Conservation (phyloP, 2,113 vertebrate species). For the Gadus macrocephalus region DNA sequence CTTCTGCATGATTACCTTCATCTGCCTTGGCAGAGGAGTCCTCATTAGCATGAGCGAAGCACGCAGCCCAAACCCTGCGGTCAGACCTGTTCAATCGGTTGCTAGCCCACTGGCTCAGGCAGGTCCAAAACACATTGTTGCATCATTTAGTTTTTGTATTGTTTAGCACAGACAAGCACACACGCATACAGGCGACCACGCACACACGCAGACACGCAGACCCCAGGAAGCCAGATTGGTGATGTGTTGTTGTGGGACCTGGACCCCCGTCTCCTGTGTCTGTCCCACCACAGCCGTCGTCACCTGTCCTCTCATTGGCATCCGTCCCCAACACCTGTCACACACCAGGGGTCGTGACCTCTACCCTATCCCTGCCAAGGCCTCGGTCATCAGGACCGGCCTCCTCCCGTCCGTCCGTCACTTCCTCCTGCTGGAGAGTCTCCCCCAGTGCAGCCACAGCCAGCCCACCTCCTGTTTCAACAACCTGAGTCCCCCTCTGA, state of each 20-base stretch:
- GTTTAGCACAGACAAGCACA: not conserved
- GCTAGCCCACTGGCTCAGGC: no score
- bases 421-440: constrained; percentile 17
- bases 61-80: no score
- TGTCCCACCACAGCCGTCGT: constrained; percentile 28
- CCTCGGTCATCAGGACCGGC: constrained; percentile 27
- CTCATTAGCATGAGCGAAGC: constrained; percentile 42
- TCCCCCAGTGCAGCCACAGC: constrained; percentile 44
- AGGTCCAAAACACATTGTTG: no score
- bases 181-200: constrained; percentile 10
- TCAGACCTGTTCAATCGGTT: no score
- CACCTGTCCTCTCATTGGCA: constrained; percentile 35
- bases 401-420: constrained; percentile 40
- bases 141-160: no score
- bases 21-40: constrained; percentile 19
- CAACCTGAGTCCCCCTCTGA: no score
- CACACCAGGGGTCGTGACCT: constrained; percentile 33
- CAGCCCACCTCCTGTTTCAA: constrained; percentile 10
- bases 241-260: constrained; percentile 42
- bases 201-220: constrained; percentile 8
- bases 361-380: constrained; percentile 10
- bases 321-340: constrained; percentile 55
- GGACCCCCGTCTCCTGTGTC: not conserved
- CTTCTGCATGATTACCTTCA: constrained; percentile 11
- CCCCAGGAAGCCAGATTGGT: constrained; percentile 19